These are phyloP conservation scores for Gryllus longicercus DNA, from an alignment of 2,888 invertebrate genomes.

Conservation along the genomic window DNA sequence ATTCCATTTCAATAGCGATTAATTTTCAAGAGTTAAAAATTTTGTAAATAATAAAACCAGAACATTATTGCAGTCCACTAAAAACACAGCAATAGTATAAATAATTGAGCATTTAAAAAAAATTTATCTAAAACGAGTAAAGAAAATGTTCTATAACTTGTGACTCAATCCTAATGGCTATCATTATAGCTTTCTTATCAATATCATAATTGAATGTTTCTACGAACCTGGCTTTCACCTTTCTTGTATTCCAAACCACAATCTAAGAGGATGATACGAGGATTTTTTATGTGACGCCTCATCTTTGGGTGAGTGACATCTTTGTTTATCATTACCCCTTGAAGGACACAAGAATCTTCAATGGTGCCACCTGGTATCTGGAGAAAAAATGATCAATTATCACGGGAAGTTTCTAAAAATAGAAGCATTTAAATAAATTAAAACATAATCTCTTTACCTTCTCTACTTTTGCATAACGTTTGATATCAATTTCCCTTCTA, in stretches of 20 bases:
- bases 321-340: constrained; percentile 97
- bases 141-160: no score
- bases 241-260: constrained; percentile 98
- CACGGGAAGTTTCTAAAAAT: constrained; percentile 20
- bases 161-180: no score
- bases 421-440: not conserved
- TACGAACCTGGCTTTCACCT: constrained; percentile 76
- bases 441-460: constrained; percentile 45
- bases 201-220: no score
- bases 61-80: no score
- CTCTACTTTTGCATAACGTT: constrained; percentile 90
- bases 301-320: constrained; percentile 98
- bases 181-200: no score
- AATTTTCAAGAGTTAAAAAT: no score
- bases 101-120: no score
- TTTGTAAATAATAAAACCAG: no score
- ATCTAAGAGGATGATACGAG: constrained; percentile 89
- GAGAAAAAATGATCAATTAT: constrained; percentile 28
- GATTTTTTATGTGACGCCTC: constrained; percentile 90
- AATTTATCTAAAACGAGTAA: no score
- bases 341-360: constrained; percentile 89
- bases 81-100: no score
- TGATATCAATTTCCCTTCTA: constrained; percentile 93
- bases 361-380: constrained; percentile 91
- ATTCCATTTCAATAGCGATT: no score